Percentiles rank a stretch among this genome's conserved stretches.
These are phyloP conservation scores for Festucalex cinctus DNA, from an alignment of 2,113 vertebrate genomes.

Conservation along the genomic window DNA sequence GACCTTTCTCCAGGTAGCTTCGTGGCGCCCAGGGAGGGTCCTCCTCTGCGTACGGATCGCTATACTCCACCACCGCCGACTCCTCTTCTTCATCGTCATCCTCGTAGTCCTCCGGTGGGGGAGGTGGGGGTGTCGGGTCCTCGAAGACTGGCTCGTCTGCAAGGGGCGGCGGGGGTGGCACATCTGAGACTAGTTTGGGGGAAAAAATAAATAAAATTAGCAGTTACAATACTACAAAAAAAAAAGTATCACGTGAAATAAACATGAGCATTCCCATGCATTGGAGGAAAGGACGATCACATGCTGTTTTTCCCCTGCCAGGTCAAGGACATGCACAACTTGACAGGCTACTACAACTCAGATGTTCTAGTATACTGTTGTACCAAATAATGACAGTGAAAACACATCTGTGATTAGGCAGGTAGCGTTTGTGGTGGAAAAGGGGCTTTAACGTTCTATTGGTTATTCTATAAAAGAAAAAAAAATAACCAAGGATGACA, in stretches of 20 bases:
- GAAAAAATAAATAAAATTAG: neutral
- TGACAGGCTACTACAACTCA: no score
- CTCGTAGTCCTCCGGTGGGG: conserved; percentile 91
- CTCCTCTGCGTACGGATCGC: conserved; percentile 96
- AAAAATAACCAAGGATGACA: neutral
- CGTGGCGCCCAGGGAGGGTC: conserved; percentile 97
- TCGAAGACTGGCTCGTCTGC: conserved; percentile 84
- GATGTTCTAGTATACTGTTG: no score
- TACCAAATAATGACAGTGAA: no score
- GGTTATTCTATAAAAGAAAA: neutral
- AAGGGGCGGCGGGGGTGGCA: conserved; percentile 86
- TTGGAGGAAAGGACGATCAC: neutral
- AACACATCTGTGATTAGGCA: no score
- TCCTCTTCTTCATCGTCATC: conserved; percentile 96
- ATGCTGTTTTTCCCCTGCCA: neutral
- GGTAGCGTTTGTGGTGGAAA: neutral
- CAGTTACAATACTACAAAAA: neutral
- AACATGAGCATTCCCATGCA: conserved; percentile 9
- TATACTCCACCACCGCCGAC: conserved; percentile 97
- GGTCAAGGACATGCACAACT: neutral
- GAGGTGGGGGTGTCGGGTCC: conserved; percentile 85
- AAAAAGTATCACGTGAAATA: neutral
- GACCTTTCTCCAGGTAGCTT: conserved; percentile 89
- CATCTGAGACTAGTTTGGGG: conserved; percentile 80
- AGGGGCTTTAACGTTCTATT: neutral